phyloP scores from a whole-genome alignment of 1,140 invertebrate species.

The Asbolus verrucosus region DNA sequence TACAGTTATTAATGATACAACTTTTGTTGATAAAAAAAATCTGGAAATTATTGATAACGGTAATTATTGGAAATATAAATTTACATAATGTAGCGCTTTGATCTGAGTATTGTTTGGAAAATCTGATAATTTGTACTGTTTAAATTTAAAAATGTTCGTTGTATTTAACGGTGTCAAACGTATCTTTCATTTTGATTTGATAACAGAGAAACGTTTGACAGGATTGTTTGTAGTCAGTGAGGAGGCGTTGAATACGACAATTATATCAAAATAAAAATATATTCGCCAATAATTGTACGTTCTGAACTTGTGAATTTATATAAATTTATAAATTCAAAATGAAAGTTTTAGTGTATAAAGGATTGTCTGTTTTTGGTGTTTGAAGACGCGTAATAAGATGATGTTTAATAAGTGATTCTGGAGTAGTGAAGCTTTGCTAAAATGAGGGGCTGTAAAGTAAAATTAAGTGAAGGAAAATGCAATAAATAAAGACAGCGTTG shows the following conservation, averaged over 20 bases:
- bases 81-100: no score
- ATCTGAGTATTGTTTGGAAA: slow-evolving; percentile 25
- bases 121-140: slow-evolving; percentile 31
- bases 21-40: no score
- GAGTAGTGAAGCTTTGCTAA: slow-evolving; percentile 20
- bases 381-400: slow-evolving; percentile 10
- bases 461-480: slow-evolving; percentile 36
- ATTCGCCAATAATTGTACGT: neutral
- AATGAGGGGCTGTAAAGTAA: slow-evolving; percentile 34
- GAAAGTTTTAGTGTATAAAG: neutral
- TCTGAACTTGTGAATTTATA: neutral
- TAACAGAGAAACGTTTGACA: slow-evolving; percentile 15
- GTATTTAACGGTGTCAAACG: neutral
- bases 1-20: no score
- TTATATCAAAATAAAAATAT: neutral
- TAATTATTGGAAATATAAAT: no score
- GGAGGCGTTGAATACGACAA: neutral
- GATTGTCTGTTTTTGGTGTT: slow-evolving; percentile 12
- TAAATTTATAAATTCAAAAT: neutral
- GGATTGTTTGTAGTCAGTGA: slow-evolving; percentile 22
- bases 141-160: slow-evolving; percentile 25
- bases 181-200: slow-evolving; percentile 5
- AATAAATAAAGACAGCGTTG: slow-evolving; percentile 36
- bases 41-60: no score
- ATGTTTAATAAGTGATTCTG: slow-evolving; percentile 30